Evolutionary conservation across 1,140 invertebrate genomes (phyloP).

Genomic region (Pogonognathellus flavescens): DNA sequence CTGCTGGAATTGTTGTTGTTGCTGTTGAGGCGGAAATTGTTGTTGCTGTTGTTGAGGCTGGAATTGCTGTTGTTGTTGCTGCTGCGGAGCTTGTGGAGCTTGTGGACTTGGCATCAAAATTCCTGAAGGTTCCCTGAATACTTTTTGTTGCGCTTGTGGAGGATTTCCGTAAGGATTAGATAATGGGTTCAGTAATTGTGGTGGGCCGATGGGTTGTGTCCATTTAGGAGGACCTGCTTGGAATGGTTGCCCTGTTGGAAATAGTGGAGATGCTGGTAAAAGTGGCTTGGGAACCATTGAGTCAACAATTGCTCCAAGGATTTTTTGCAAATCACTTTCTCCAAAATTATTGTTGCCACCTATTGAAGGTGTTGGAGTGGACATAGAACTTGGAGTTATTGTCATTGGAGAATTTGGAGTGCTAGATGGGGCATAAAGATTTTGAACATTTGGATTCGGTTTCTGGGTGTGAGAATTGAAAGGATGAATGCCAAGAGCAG

Average conservation of each 20-base stretch:
- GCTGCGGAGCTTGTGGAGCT: not conserved
- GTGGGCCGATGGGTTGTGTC: not conserved
- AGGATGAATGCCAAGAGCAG: not conserved
- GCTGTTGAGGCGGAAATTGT: not conserved
- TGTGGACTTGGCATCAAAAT: conserved; percentile 47
- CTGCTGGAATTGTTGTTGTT: not conserved
- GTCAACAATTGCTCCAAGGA: conserved; percentile 57
- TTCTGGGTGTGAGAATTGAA: not conserved
- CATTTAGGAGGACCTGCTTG: not conserved
- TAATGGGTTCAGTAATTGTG: not conserved
- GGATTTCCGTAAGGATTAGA: conserved; percentile 7
- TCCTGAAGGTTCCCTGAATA: conserved; percentile 13
- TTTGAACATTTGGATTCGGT: not conserved
- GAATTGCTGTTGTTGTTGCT: not conserved
- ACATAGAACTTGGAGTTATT: not conserved
- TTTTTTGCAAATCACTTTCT: conserved; percentile 52
- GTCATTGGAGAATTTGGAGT: not conserved
- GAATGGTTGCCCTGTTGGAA: conserved; percentile 28
- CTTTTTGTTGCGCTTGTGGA: conserved; percentile 21
- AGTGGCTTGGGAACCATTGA: conserved; percentile 24
- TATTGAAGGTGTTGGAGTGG: not conserved
- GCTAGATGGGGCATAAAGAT: conserved; percentile 5
- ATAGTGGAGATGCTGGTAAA: conserved; percentile 9
- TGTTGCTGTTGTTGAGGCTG: not conserved
- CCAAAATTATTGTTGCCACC: not conserved